phyloP scores from a whole-genome alignment of 1,140 invertebrate species.

The Drosophila eugracilis region DNA sequence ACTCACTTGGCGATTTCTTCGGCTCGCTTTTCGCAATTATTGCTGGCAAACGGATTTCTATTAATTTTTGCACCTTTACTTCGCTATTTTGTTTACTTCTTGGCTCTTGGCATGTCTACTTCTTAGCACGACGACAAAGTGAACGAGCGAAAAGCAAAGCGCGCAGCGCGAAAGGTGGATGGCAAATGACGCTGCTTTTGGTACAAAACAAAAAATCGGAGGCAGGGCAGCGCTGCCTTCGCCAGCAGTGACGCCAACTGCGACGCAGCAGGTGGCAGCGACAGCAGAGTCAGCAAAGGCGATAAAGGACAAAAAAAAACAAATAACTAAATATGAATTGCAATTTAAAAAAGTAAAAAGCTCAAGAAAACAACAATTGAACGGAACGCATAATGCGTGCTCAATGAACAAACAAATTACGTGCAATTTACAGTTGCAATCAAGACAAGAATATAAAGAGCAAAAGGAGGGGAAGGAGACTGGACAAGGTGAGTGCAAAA shows the following conservation, averaged over 20 bases:
- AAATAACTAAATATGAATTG: constrained; percentile 38
- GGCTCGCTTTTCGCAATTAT: constrained; percentile 26
- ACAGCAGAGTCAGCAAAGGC: constrained; percentile 6
- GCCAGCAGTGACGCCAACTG: constrained; percentile 3
- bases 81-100: constrained; percentile 20
- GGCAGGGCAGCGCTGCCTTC: constrained; percentile 25
- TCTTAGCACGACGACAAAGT: constrained; percentile 9
- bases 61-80: constrained; percentile 35
- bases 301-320: constrained; percentile 51
- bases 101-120: constrained; percentile 8
- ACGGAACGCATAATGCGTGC: constrained; percentile 47
- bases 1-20: constrained; percentile 25
- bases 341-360: constrained; percentile 10
- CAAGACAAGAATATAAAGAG: constrained; percentile 29
- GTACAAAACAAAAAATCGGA: constrained; percentile 36
- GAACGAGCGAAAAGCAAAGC: constrained; percentile 35
- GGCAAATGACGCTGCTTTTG: constrained; percentile 40
- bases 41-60: constrained; percentile 26
- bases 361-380: constrained; percentile 42
- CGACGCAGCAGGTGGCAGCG: constrained; percentile 29
- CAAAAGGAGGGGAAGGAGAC: not conserved
- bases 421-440: constrained; percentile 41
- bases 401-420: constrained; percentile 55
- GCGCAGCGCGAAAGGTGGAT: constrained; percentile 37
- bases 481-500: constrained; percentile 26